Evolutionary conservation across 2,113 vertebrate species (phyloP).

Genomic region (Todiramphus chloris): DNA sequence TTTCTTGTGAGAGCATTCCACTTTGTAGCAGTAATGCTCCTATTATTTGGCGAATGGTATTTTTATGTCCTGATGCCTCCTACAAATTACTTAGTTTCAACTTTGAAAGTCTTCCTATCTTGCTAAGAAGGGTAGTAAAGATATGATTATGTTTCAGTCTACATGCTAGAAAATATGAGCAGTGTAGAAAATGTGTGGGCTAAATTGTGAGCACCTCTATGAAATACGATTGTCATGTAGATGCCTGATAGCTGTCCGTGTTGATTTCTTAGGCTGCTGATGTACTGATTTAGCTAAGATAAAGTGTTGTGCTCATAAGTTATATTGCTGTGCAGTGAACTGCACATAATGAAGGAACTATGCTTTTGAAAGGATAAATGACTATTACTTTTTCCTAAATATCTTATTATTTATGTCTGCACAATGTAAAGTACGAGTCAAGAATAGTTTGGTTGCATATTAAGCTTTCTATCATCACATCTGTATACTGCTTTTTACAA

Average conservation of each 20-base stretch:
- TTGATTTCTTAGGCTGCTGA: conserved; percentile 17
- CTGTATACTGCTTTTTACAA: neutral
- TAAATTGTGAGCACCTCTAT: conserved; percentile 7
- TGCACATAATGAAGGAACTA: neutral
- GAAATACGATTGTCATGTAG: conserved; percentile 20
- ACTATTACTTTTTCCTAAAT: conserved; percentile 15
- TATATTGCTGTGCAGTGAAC: conserved; percentile 6
- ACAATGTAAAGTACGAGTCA: neutral
- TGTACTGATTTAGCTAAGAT: conserved; percentile 13
- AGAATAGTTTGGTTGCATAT: neutral
- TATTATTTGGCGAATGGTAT: neutral
- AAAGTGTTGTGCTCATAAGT: neutral
- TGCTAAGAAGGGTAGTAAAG: neutral
- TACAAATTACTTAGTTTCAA: neutral
- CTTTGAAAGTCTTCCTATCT: neutral
- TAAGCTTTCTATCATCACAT: neutral
- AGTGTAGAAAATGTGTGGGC: neutral
- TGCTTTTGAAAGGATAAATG: conserved; percentile 32
- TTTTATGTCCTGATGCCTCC: neutral
- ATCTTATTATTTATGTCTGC: conserved; percentile 8
- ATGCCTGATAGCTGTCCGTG: neutral
- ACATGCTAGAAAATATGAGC: neutral
- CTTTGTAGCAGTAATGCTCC: neutral
- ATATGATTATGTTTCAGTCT: neutral
- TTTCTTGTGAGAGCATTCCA: neutral